Evolutionary conservation across 2,888 invertebrate species (phyloP).

Genomic region (Augochlorella aurata): DNA sequence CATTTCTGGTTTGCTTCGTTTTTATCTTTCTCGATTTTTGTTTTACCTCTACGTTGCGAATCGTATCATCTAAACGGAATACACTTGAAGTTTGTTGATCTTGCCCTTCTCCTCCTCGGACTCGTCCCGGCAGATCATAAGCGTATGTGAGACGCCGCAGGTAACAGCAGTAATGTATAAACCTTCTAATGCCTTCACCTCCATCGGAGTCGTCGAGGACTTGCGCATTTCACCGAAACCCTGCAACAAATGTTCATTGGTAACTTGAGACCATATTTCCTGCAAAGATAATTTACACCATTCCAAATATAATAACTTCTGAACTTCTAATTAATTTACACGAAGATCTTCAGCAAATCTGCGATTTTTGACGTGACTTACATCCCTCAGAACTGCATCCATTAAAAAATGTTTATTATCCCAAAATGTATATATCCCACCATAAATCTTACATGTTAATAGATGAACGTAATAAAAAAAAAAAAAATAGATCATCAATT

Average conservation of each 20-base stretch:
- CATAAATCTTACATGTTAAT: too few relatives aligned
- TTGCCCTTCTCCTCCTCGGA: slow-evolving; percentile 86
- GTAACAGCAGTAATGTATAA: slow-evolving; percentile 89
- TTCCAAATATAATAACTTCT: too few relatives aligned
- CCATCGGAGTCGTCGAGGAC: slow-evolving; percentile 93
- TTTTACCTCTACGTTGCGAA: slow-evolving; percentile 27
- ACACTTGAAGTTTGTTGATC: slow-evolving; percentile 85
- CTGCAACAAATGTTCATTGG: slow-evolving; percentile 79
- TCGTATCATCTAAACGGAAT: slow-evolving; percentile 74
- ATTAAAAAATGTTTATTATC: too few relatives aligned
- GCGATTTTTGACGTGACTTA: too few relatives aligned
- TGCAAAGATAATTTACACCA: not conserved
- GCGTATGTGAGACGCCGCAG: slow-evolving; percentile 93
- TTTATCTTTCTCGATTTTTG: not conserved
- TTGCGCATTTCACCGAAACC: slow-evolving; percentile 95
- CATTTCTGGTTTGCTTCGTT: not conserved
- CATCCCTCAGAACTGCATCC: too few relatives aligned
- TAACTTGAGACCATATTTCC: not conserved
- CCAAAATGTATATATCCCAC: too few relatives aligned
- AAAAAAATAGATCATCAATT: too few relatives aligned
- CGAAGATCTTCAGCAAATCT: too few relatives aligned
- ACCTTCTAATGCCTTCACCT: slow-evolving; percentile 90
- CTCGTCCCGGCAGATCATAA: slow-evolving; percentile 87
- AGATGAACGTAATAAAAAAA: too few relatives aligned
- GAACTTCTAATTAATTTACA: too few relatives aligned